phyloP scores from a whole-genome alignment of 2,797 vertebrate genomes.

The Phrynocephalus forsythii region DNA sequence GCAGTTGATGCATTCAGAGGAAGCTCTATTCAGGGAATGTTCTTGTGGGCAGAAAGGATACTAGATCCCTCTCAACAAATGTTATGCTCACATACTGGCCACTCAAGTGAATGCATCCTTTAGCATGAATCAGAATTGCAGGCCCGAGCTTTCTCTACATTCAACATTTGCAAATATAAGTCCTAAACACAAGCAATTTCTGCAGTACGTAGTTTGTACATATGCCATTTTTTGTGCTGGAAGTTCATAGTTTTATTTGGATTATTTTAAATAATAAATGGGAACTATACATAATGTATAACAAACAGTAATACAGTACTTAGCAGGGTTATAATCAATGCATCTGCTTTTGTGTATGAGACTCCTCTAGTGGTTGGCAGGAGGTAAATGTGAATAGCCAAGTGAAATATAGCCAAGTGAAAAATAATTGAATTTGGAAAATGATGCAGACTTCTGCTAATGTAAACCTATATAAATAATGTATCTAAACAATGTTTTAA shows the following conservation, averaged over 20 bases:
- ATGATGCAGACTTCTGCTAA: not conserved
- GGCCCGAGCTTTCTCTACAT: not conserved
- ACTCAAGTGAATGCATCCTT: not conserved
- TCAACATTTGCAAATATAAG: slow-evolving; percentile 43
- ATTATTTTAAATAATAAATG: slow-evolving; percentile 40
- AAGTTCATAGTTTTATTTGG: slow-evolving; percentile 16
- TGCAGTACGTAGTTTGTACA: not conserved
- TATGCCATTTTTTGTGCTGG: not conserved
- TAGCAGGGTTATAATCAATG: slow-evolving; percentile 17
- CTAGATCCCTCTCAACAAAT: not conserved
- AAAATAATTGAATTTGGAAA: slow-evolving; percentile 9
- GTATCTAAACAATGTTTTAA: not conserved
- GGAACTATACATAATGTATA: slow-evolving; percentile 12
- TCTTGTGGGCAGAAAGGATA: not conserved
- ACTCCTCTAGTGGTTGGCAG: not conserved
- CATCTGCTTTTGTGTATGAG: slow-evolving; percentile 16
- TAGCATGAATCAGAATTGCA: not conserved
- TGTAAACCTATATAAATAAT: not conserved
- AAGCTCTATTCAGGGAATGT: not conserved
- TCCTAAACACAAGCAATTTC: not conserved
- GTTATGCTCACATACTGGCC: not conserved
- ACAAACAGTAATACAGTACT: slow-evolving; percentile 40
- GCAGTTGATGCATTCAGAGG: not conserved
- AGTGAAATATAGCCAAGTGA: slow-evolving; percentile 26
- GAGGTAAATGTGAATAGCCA: slow-evolving; percentile 40